Evolutionary conservation across 2,797 vertebrate species (phyloP).

Genomic region (Megalops cyprinoides): DNA sequence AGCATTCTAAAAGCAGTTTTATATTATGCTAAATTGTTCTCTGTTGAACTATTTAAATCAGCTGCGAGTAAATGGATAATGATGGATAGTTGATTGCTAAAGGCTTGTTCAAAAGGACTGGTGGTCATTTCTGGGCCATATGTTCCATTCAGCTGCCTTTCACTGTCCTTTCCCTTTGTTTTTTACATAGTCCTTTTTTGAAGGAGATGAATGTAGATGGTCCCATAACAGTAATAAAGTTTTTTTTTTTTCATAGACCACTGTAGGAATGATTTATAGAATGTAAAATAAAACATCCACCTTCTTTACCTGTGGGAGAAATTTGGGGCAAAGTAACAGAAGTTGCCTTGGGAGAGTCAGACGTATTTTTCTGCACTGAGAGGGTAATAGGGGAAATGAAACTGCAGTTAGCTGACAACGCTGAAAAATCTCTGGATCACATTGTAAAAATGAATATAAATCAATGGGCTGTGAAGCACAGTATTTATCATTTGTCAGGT

Average conservation of each 20-base stretch:
- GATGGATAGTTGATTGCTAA: constrained; percentile 73
- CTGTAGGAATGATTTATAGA: neutral
- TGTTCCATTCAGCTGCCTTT: neutral
- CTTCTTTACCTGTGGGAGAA: neutral
- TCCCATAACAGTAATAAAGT: neutral
- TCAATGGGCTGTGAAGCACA: neutral
- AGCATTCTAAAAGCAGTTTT: constrained; percentile 48
- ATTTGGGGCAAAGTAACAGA: neutral
- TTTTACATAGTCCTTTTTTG: neutral
- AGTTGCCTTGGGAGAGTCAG: neutral
- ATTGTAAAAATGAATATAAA: neutral
- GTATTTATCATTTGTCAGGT: neutral
- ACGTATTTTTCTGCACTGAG: neutral
- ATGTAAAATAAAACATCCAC: neutral
- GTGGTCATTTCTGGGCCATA: constrained; percentile 62
- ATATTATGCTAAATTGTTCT: constrained; percentile 69
- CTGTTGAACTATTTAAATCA: constrained; percentile 70
- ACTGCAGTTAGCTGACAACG: neutral
- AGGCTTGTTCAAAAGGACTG: constrained; percentile 70
- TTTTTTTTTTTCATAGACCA: neutral
- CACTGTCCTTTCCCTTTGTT: neutral
- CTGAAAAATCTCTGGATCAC: too few relatives aligned
- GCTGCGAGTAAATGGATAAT: constrained; percentile 74
- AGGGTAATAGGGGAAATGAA: neutral
- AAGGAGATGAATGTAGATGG: neutral